Conservation (phyloP, 2,113 vertebrate genomes). For the Prunella himalayana region DNA sequence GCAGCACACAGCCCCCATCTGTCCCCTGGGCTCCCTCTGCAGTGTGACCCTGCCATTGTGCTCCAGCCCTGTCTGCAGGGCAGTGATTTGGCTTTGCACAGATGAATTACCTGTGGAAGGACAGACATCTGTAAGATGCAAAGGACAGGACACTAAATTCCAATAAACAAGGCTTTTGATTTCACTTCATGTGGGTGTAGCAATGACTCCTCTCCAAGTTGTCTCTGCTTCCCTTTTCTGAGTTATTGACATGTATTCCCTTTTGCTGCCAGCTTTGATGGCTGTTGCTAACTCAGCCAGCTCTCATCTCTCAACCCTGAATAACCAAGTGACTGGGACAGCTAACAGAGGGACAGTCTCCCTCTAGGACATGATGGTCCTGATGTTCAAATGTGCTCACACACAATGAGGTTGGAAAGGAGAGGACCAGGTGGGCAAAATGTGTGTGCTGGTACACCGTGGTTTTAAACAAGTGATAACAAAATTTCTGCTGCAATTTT, state of each 20-base stretch:
- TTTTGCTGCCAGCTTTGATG: not conserved
- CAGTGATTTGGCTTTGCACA: not conserved
- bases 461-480: not conserved
- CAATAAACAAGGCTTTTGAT: not conserved
- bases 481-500: not conserved
- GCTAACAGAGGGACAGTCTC: slow-evolving; percentile 8
- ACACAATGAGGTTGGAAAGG: not conserved
- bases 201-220: not conserved
- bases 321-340: slow-evolving; percentile 5
- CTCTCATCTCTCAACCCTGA: not conserved
- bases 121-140: not conserved
- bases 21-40: not conserved
- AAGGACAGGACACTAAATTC: not conserved
- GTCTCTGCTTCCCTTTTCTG: not conserved
- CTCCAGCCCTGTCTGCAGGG: not conserved
- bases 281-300: slow-evolving; percentile 23
- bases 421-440: not conserved
- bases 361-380: not conserved
- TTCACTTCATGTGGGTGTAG: not conserved
- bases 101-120: not conserved
- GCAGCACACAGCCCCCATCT: not conserved
- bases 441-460: accelerated
- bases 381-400: not conserved
- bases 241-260: not conserved
- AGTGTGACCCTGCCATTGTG: not conserved